phyloP scores from a whole-genome alignment of 1,140 invertebrate species.

The Drosophila biarmipes region DNA sequence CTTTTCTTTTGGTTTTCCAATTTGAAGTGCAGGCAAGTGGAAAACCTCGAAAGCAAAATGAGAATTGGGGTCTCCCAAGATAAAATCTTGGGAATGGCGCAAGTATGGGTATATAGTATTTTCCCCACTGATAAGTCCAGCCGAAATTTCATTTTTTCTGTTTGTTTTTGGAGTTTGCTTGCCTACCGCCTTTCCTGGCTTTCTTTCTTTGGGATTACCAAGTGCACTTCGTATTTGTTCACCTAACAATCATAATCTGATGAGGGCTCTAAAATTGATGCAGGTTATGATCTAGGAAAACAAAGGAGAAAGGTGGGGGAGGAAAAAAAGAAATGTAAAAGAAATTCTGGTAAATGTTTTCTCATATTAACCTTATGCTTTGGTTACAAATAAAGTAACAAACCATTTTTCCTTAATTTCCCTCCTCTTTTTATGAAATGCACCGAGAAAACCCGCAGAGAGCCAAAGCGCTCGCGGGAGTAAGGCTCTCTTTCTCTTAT shows the following conservation, averaged over 20 bases:
- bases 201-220: slow-evolving; percentile 50
- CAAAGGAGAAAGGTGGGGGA: background rate
- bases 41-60: slow-evolving; percentile 53
- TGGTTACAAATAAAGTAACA: background rate
- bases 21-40: slow-evolving; percentile 59
- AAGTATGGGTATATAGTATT: background rate
- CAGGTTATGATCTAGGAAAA: slow-evolving; percentile 60
- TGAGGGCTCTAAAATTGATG: slow-evolving; percentile 55
- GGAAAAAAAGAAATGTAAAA: background rate
- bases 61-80: slow-evolving; percentile 33
- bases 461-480: slow-evolving; percentile 27
- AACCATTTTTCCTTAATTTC: background rate
- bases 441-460: slow-evolving; percentile 15
- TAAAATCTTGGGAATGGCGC: slow-evolving; percentile 11
- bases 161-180: slow-evolving; percentile 34
- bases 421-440: background rate
- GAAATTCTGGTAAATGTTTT: background rate
- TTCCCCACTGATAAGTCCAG: slow-evolving; percentile 15
- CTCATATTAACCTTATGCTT: background rate
- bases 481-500: slow-evolving; percentile 8
- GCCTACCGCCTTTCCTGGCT: background rate
- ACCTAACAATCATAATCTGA: slow-evolving; percentile 21
- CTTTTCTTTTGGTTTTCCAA: slow-evolving; percentile 54
- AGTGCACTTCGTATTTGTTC: slow-evolving; percentile 41
- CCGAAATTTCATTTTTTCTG: slow-evolving; percentile 24